Conservation (phyloP, 2,888 invertebrate genomes). For the Callinectes sapidus region DNA sequence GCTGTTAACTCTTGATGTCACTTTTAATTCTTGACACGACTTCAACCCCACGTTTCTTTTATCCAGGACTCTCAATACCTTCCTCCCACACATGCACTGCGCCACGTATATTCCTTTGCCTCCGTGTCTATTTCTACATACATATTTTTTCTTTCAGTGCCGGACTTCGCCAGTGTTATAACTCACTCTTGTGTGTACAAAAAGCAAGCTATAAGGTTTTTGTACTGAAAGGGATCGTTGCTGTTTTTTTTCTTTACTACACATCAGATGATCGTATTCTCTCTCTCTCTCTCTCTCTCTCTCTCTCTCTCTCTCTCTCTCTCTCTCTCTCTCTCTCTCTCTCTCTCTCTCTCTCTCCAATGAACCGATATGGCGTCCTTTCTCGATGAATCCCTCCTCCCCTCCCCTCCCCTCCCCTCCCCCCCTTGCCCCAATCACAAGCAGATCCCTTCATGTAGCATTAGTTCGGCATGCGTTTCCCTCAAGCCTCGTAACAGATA, state of each 20-base stretch:
- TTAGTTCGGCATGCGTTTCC: not conserved
- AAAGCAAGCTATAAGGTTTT: not conserved
- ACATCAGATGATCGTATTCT: not conserved
- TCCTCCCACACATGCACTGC: not conserved
- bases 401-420: not conserved
- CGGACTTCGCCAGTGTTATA: not conserved
- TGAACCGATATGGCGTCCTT: not conserved
- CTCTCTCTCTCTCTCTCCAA: not conserved
- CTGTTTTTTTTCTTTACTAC: not conserved
- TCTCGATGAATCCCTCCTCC: not conserved
- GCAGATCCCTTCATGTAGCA: not conserved
- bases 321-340: not conserved
- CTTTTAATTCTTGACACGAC: not conserved
- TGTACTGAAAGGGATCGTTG: not conserved
- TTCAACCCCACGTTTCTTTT: not conserved
- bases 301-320: not conserved
- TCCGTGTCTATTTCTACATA: not conserved
- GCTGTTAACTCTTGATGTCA: not conserved
- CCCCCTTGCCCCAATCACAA: not conserved
- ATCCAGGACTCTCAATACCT: not conserved
- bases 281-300: not conserved
- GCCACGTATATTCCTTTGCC: not conserved
- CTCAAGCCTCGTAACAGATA: not conserved
- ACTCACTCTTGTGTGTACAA: not conserved
- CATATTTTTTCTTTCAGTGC: not conserved